Percentiles rank a stretch among this genome's conserved stretches.
Conservation (phyloP, 1,140 invertebrate species). For the Drosophila lacteicornis region DNA sequence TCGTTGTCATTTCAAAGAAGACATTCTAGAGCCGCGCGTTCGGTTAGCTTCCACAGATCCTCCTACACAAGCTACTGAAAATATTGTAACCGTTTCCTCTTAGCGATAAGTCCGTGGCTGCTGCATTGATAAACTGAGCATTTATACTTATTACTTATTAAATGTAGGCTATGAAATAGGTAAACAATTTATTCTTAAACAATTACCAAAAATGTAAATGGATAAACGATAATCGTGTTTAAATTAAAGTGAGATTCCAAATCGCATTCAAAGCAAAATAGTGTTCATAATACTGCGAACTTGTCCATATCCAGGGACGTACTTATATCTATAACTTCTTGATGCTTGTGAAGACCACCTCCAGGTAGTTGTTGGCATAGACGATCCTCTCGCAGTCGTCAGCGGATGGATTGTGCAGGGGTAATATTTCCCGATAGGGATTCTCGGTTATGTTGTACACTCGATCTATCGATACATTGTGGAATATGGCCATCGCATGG, state of each 20-base stretch:
- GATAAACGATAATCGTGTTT: too few species aligned
- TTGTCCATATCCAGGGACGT: not conserved
- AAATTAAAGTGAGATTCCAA: too few species aligned
- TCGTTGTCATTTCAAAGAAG: slow-evolving; percentile 88
- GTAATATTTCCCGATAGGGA: slow-evolving; percentile 62
- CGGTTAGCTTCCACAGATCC: slow-evolving; percentile 1
- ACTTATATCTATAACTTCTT: not conserved
- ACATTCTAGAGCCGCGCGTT: slow-evolving; percentile 14
- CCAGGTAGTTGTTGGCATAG: slow-evolving; percentile 59
- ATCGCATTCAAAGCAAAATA: too few species aligned
- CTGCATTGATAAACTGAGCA: slow-evolving; percentile 45
- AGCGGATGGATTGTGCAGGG: slow-evolving; percentile 30
- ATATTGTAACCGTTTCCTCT: slow-evolving; percentile 22
- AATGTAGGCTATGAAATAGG: slow-evolving; percentile 44
- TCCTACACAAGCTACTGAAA: not conserved
- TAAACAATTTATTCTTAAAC: slow-evolving; percentile 53
- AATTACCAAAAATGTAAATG: slow-evolving; percentile 39
- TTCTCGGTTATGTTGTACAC: slow-evolving; percentile 35
- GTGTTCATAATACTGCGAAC: not conserved
- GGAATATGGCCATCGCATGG: slow-evolving; percentile 4
- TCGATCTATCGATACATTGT: slow-evolving; percentile 13
- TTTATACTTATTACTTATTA: slow-evolving; percentile 44
- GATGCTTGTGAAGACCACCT: slow-evolving; percentile 39
- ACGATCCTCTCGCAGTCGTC: slow-evolving; percentile 40
- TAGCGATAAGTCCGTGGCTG: slow-evolving; percentile 15